A percentile compares a stretch with the other conserved stretches of the same genome.
These are phyloP conservation scores for Pterocles orientalis DNA, from an alignment of 2,113 vertebrate species.

Conservation along the genomic window DNA sequence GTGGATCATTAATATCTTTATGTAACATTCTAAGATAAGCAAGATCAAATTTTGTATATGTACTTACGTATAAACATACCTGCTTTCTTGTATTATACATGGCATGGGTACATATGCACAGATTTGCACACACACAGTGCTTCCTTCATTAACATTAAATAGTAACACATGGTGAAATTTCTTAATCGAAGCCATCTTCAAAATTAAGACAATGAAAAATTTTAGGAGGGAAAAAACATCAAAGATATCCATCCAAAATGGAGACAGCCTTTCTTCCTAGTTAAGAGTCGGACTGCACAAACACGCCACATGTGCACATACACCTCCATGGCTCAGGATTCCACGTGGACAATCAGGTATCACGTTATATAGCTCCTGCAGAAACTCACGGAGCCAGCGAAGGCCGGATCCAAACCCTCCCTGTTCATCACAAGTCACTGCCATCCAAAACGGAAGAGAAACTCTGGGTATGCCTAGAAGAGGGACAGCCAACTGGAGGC, in stretches of 20 bases:
- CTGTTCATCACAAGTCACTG: neutral
- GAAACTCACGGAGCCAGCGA: neutral
- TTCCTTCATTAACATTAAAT: neutral
- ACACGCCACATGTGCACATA: neutral
- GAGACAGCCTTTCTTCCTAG: neutral
- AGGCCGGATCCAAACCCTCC: neutral
- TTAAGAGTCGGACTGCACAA: neutral
- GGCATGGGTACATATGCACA: neutral
- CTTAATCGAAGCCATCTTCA: neutral
- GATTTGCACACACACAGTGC: neutral
- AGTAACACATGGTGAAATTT: neutral
- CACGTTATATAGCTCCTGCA: neutral
- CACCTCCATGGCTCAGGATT: neutral
- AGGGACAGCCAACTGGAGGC: conserved; percentile 44
- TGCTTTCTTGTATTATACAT: neutral
- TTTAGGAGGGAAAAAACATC: neutral
- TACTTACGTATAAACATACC: neutral
- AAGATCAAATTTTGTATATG: neutral
- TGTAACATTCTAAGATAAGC: neutral
- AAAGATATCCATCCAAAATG: neutral
- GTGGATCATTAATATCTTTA: neutral
- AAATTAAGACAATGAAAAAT: neutral
- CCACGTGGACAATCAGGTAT: neutral
- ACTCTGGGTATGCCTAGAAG: conserved; percentile 1
- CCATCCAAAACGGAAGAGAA: conserved; percentile 45